Conservation (phyloP, 2,888 invertebrate species). For the Theristus sp. region DNA sequence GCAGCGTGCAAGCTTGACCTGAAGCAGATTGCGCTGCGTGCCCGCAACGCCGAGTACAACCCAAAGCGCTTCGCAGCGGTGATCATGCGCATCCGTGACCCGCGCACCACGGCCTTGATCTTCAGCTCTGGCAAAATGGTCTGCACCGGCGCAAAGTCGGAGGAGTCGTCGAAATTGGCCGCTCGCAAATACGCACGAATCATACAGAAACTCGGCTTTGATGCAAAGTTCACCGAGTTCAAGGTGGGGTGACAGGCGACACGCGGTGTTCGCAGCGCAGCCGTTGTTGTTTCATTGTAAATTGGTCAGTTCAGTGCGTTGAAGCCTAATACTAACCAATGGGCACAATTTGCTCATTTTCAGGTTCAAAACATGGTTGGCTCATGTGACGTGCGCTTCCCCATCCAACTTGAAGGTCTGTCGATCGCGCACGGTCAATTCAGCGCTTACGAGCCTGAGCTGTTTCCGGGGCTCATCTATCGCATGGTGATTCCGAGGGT, state of each 20-base stretch:
- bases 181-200: slow-evolving; percentile 62
- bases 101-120: slow-evolving; percentile 53
- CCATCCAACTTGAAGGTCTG: slow-evolving; percentile 57
- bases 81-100: slow-evolving; percentile 74
- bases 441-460: slow-evolving; percentile 80
- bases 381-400: slow-evolving; percentile 66
- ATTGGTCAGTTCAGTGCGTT: too few species aligned
- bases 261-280: background rate
- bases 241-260: too few species aligned
- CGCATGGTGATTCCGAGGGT: slow-evolving; percentile 45
- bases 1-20: slow-evolving; percentile 67
- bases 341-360: slow-evolving; percentile 39
- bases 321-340: too few species aligned
- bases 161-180: slow-evolving; percentile 55
- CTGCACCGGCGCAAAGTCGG: slow-evolving; percentile 65
- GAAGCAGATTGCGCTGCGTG: slow-evolving; percentile 88
- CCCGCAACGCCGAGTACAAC: slow-evolving; percentile 95
- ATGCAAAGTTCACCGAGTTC: slow-evolving; percentile 33
- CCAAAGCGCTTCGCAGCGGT: slow-evolving; percentile 97
- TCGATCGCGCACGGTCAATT: slow-evolving; percentile 64
- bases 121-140: slow-evolving; percentile 72
- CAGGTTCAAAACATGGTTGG: slow-evolving; percentile 72
- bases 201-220: slow-evolving; percentile 59
- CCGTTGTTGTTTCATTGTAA: background rate
- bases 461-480: slow-evolving; percentile 96